Evolutionary conservation across 2,888 invertebrate species (phyloP).

Genomic region (Macaria notata): DNA sequence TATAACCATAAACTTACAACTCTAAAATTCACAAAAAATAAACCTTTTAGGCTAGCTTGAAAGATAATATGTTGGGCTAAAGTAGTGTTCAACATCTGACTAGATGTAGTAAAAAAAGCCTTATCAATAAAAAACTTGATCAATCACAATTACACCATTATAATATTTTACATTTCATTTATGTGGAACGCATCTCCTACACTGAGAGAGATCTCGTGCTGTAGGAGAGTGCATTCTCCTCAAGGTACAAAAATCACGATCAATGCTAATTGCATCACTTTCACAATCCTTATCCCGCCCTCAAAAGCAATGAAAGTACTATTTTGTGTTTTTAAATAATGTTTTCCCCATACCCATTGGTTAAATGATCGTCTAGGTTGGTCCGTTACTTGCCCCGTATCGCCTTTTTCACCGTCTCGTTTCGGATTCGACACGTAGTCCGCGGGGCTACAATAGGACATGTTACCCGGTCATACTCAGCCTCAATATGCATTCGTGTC

Average conservation of each 20-base stretch:
- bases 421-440: constrained; percentile 77
- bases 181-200: too few relatives aligned
- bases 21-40: too few relatives aligned
- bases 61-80: too few relatives aligned
- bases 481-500: constrained; percentile 70
- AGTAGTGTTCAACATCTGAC: too few relatives aligned
- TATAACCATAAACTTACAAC: too few relatives aligned
- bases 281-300: background rate
- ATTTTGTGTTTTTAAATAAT: constrained; percentile 12
- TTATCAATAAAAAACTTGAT: too few relatives aligned
- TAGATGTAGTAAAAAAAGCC: too few relatives aligned
- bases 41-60: too few relatives aligned
- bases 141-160: too few relatives aligned
- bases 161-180: too few relatives aligned
- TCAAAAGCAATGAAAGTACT: background rate
- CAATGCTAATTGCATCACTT: constrained; percentile 3
- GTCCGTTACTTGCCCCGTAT: constrained; percentile 74
- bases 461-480: constrained; percentile 70
- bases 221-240: too few relatives aligned
- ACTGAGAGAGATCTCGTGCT: too few relatives aligned
- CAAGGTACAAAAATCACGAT: background rate
- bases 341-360: constrained; percentile 51
- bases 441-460: constrained; percentile 67
- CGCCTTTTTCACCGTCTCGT: constrained; percentile 70
- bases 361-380: constrained; percentile 19